Evolutionary conservation across 2,888 invertebrate species (phyloP), one percentile per base, ranked within the genome.

Genomic region (Thymelicus sylvestris): DNA sequence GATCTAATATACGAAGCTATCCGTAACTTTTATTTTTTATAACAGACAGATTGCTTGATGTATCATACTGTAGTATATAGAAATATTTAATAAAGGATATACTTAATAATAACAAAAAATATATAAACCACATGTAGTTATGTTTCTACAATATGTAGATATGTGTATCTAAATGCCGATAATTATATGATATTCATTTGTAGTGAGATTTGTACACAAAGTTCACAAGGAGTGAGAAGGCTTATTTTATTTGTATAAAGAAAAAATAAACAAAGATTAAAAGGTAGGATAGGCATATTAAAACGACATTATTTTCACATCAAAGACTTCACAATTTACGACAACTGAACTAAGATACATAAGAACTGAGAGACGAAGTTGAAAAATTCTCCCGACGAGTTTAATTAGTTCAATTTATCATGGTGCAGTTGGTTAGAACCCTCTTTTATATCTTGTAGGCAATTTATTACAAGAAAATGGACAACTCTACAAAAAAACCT

Each of bases 21-120:
- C 76, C 75, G 74, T 77, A 72, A 71, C 72, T 75, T 75, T 72
- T 66, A 59, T 31, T 74, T 75, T 76, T 78, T 74, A 72, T 75
- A 44, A n/a, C 12, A 57, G 67, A 67, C 68, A 70, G 72, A 66
- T 70, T 74, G 72, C 72, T 61, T 63, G 67, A 72, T 72, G 41
- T 72, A 60, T 52, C 12, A 15, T 52, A 8, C 19, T 6, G 15
- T 7, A 52, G 4, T 52, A n/a, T 12, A 52, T 12, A 44, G 2
- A 0, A 44, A 10, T 41, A 41, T 8, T 41, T 8, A 44, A 12
- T 47, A 24, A 15, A 47, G n/a, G n/a, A n/a, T n/a, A n/a, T n/a
- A n/a, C n/a, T n/a, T n/a, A n/a, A n/a, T n/a, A n/a, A n/a, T n/a
- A n/a, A 41, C 39, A 4, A 41, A 41, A 41, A 41, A 24, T 24